These are phyloP conservation scores for Climacteris rufus DNA, from an alignment of 2,113 vertebrate species.

Conservation along the genomic window DNA sequence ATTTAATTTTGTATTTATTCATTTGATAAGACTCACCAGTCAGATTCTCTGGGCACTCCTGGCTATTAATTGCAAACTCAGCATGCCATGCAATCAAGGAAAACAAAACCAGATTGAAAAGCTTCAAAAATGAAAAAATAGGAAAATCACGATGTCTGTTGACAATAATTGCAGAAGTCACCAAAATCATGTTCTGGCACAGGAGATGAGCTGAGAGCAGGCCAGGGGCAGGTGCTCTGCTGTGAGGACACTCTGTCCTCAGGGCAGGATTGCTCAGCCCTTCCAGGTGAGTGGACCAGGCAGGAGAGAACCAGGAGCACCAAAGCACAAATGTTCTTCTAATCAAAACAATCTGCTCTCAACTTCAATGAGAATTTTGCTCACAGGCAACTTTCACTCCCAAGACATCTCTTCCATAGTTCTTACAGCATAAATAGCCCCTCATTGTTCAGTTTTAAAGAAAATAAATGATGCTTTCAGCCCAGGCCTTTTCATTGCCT, in stretches of 20 bases:
- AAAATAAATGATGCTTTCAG: slow-evolving; percentile 50
- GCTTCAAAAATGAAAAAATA: not conserved
- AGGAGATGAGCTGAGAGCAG: not conserved
- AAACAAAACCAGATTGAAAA: not conserved
- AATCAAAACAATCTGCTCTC: not conserved
- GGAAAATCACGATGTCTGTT: fast-evolving
- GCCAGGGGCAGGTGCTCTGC: not conserved
- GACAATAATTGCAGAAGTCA: not conserved
- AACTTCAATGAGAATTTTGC: not conserved
- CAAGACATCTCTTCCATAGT: not conserved
- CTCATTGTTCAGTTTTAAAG: slow-evolving; percentile 36
- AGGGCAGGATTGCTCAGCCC: not conserved
- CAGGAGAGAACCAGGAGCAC: not conserved
- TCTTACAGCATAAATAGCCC: slow-evolving; percentile 13
- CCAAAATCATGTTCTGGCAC: fast-evolving
- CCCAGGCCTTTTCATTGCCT: slow-evolving; percentile 6
- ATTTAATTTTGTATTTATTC: not conserved
- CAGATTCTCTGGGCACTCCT: not conserved
- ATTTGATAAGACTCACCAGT: not conserved
- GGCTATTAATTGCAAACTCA: not conserved
- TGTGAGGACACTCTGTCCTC: fast-evolving
- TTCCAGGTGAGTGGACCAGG: not conserved
- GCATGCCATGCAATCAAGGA: not conserved
- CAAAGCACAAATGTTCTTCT: not conserved
- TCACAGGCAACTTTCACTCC: slow-evolving; percentile 12